Conservation (phyloP, 2,797 vertebrate species). For the Momotus momota region DNA sequence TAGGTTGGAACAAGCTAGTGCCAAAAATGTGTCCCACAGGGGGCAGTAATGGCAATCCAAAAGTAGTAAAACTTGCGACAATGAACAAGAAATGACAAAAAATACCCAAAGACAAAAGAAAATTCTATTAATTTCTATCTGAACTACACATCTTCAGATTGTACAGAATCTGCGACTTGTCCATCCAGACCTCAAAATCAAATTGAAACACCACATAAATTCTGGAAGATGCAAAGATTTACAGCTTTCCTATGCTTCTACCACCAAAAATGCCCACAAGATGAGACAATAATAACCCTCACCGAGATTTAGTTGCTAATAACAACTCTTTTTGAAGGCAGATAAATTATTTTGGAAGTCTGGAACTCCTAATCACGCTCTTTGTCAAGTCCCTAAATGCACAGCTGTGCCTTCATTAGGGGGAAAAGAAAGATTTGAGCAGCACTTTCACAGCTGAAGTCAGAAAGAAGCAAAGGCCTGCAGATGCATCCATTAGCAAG, state of each 20-base stretch:
- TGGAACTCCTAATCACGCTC: not conserved
- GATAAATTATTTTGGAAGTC: not conserved
- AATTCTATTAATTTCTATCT: not conserved
- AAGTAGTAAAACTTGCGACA: not conserved
- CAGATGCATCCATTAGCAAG: not conserved
- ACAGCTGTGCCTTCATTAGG: constrained; percentile 45
- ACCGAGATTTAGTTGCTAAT: not conserved
- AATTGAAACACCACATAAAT: not conserved
- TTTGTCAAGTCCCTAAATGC: constrained; percentile 5
- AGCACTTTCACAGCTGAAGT: constrained; percentile 22
- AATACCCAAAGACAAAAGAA: not conserved
- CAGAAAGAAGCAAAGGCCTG: not conserved
- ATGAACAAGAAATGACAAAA: not conserved
- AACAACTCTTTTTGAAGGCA: not conserved
- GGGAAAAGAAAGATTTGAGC: not conserved
- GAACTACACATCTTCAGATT: not conserved
- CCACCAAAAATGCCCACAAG: not conserved
- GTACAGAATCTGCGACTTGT: not conserved
- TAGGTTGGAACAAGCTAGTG: not conserved
- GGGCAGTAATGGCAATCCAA: not conserved
- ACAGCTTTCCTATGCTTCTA: not conserved
- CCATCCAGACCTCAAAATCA: not conserved
- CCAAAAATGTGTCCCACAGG: not conserved
- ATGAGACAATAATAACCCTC: not conserved
- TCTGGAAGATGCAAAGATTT: not conserved